A percentile compares a stretch with the other conserved stretches of the same genome.
Conservation (phyloP, 2,113 vertebrate genomes). For the Takifugu bimaculatus region DNA sequence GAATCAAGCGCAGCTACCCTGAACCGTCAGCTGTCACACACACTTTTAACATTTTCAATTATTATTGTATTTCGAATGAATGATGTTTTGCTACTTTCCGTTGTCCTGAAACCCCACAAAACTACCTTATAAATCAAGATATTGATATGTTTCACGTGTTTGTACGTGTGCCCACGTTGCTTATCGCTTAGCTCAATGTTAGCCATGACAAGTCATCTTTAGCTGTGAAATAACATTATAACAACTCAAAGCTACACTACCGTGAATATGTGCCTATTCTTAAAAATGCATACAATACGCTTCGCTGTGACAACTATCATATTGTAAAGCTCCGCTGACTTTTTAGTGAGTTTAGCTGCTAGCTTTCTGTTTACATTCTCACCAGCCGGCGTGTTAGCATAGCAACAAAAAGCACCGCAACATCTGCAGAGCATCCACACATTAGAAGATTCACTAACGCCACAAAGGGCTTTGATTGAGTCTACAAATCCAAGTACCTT, state of each 20-base stretch:
- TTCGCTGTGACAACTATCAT: too few relatives aligned
- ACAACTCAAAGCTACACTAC: too few relatives aligned
- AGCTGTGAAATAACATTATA: too few relatives aligned
- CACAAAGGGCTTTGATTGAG: not conserved
- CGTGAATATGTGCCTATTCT: not conserved
- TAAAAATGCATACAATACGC: not conserved
- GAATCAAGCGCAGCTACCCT: too few relatives aligned
- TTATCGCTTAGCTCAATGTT: conserved; percentile 6
- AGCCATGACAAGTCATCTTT: not conserved
- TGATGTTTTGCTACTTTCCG: too few relatives aligned
- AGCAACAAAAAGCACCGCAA: conserved; percentile 20
- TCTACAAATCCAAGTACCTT: not conserved
- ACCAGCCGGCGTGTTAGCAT: conserved; percentile 35
- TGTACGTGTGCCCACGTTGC: not conserved
- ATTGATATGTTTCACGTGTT: not conserved
- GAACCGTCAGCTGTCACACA: too few relatives aligned
- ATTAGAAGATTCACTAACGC: not conserved
- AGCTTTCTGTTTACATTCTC: conserved; percentile 13
- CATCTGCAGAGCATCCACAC: not conserved
- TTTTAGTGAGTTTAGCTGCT: too few relatives aligned
- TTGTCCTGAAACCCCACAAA: too few relatives aligned
- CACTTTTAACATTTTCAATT: too few relatives aligned
- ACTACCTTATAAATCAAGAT: too few relatives aligned
- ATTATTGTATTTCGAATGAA: too few relatives aligned
- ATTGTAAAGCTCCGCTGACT: too few relatives aligned